Percentiles rank a stretch among this genome's conserved stretches.
phyloP scores from a whole-genome alignment of 2,797 vertebrate genomes.

The Pseudochaenichthys georgianus region DNA sequence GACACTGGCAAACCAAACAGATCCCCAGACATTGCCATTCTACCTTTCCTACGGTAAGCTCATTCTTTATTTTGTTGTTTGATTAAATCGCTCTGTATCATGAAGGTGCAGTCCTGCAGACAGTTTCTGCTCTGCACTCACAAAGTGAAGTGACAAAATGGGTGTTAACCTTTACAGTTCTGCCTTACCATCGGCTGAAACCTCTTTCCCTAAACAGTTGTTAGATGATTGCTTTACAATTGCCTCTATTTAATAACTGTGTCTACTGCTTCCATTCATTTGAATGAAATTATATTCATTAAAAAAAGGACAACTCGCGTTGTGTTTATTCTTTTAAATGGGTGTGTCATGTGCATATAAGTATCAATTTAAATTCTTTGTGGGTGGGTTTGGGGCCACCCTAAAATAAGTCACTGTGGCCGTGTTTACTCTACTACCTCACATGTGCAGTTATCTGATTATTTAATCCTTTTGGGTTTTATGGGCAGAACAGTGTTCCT shows the following conservation, averaged over 20 bases:
- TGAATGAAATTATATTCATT: slow-evolving; percentile 78
- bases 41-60: slow-evolving; percentile 68
- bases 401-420: too few species aligned
- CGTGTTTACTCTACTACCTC: background rate
- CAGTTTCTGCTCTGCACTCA: too few species aligned
- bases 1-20: slow-evolving; percentile 71
- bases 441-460: background rate
- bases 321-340: slow-evolving; percentile 26
- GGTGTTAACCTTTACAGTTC: too few species aligned
- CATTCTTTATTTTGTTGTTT: background rate
- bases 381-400: too few species aligned
- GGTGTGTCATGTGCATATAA: background rate
- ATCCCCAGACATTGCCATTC: slow-evolving; percentile 57
- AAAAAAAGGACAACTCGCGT: slow-evolving; percentile 68
- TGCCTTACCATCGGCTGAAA: too few species aligned
- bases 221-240: slow-evolving; percentile 83
- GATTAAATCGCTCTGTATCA: too few species aligned
- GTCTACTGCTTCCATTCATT: slow-evolving; percentile 76
- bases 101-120: too few species aligned
- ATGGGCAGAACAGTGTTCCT: background rate
- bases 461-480: background rate
- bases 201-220: slow-evolving; percentile 55
- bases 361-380: background rate
- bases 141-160: too few species aligned
- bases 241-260: slow-evolving; percentile 74